phyloP scores from a whole-genome alignment of 1,140 invertebrate genomes.

The Drosophila subpulchrella region DNA sequence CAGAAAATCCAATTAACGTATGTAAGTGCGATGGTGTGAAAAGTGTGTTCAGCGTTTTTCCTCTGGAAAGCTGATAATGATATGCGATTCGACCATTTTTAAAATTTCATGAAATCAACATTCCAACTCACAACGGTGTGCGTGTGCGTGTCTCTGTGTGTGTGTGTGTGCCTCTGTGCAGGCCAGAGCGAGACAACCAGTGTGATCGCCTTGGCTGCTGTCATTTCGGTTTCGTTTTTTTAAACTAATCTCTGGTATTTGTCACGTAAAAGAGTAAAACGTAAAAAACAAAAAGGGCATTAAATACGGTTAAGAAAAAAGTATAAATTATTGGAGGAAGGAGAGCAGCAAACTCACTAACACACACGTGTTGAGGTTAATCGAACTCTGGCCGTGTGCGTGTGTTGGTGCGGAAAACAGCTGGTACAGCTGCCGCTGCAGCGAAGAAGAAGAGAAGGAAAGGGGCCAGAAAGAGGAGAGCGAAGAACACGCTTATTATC shows the following conservation, averaged over 20 bases:
- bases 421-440: conserved; percentile 68
- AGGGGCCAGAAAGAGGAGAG: neutral
- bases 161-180: conserved; percentile 7
- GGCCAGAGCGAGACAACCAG: conserved; percentile 65
- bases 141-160: conserved; percentile 18
- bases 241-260: conserved; percentile 64
- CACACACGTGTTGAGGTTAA: conserved; percentile 43
- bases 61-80: conserved; percentile 60
- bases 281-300: conserved; percentile 25
- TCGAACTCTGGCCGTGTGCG: conserved; percentile 17
- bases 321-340: conserved; percentile 11
- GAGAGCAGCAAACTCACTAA: neutral
- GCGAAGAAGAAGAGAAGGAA: conserved; percentile 6
- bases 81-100: conserved; percentile 79
- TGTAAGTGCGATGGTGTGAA: conserved; percentile 60
- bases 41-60: conserved; percentile 8
- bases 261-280: conserved; percentile 70
- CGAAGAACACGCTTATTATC: conserved; percentile 45
- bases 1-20: conserved; percentile 46
- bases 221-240: conserved; percentile 66
- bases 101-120: conserved; percentile 83
- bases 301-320: conserved; percentile 27
- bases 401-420: conserved; percentile 57
- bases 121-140: conserved; percentile 72
- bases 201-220: conserved; percentile 62